phyloP scores from a whole-genome alignment of 2,113 vertebrate species.

The Canis aureus region DNA sequence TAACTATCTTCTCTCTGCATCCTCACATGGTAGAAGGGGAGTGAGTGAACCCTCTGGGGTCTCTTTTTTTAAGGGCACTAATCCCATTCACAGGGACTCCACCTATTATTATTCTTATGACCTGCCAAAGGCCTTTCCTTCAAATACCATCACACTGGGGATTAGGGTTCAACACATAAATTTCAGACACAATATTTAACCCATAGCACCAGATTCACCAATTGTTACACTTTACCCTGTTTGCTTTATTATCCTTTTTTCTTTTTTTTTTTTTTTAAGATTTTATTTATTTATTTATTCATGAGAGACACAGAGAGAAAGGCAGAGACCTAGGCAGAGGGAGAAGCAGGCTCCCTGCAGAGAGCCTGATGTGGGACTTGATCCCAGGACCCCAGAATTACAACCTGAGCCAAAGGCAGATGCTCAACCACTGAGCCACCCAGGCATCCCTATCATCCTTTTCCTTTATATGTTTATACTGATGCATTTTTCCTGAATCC shows the following conservation, averaged over 20 bases:
- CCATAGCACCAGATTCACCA: background rate
- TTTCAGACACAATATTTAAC: background rate
- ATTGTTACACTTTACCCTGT: background rate
- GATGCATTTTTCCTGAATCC: background rate
- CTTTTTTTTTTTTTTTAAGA: too few species aligned
- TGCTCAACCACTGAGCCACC: too few species aligned
- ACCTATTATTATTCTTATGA: background rate
- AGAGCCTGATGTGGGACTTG: too few species aligned
- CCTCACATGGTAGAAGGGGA: background rate
- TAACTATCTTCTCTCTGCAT: too few species aligned
- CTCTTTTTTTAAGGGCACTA: background rate
- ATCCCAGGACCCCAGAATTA: too few species aligned
- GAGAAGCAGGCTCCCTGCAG: too few species aligned
- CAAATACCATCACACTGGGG: background rate
- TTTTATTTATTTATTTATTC: too few species aligned
- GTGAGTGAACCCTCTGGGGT: background rate
- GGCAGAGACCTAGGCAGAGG: too few species aligned
- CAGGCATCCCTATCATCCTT: background rate
- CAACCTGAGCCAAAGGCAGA: too few species aligned
- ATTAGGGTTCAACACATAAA: background rate
- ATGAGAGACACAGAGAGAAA: too few species aligned
- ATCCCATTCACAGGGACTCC: background rate
- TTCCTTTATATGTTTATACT: background rate
- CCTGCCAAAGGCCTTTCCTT: background rate
- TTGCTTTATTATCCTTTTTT: background rate